Base-by-base conservation (phyloP, 64 coral and sea anemone genomes). In the Anthopleura sola region DNA sequence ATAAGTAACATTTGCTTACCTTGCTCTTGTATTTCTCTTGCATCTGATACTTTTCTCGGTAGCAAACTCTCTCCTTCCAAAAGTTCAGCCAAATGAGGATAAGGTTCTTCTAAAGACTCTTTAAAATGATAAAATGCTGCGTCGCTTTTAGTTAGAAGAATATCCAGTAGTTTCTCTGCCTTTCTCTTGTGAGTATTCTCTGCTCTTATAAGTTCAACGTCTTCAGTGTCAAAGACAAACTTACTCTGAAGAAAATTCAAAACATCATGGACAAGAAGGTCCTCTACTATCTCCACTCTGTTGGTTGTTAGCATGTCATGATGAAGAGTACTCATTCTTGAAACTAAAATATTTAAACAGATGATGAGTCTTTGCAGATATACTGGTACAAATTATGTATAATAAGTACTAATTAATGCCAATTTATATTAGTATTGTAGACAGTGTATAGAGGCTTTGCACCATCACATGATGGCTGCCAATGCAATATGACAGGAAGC, bases 221-320 rank as follows among this genome's bases (percentile, higher is more conserved):
- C 97, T 21, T 99, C 87, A 3, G 28, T 50, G 86, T 99, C 97
- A 92, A 99, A 99, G 12, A 99, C 93, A 79, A 92, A 88, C 76
- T 92, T 90, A 87, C 89, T 88, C 40, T 68, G 92, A n/a, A 99
- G 86, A 21, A 64, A 85, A 39, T 89, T 94, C 3, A 99, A 80
- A 19, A 99, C 90, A 86, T 99, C 97, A 48, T 92, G 87, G 3
- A 92, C 97, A n/a, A 99, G 85, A 1, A 99, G 85, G 81, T 99
- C 97, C 66, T 87, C 90, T 3, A 99, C 90, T 39, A 99, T 99
- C 74, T 94, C 87, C 0, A 94, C 92, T 68, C 92, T 82, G 80
- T 92, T 92, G 1, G 78, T 11, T 20, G 82, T 92, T 0, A 99
- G 75, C 54, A 82, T 81, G 24, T 78, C 75, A 87, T 75, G 60